Percentiles rank a stretch among this genome's conserved stretches.
Conservation (phyloP, 2,797 vertebrate species). For the Sebastolobus altivelis region DNA sequence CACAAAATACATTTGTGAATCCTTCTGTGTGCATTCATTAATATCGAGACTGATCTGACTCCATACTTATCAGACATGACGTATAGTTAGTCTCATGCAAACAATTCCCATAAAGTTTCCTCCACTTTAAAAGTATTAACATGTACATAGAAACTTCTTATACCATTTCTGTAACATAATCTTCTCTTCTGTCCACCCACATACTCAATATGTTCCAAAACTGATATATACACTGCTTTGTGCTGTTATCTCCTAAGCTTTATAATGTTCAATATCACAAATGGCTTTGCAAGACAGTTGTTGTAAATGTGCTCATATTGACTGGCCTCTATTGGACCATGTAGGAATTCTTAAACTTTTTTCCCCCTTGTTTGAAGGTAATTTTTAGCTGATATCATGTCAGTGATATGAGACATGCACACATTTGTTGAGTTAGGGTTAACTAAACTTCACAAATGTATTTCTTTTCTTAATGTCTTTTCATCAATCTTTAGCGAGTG, state of each 20-base stretch:
- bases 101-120: too few relatives aligned
- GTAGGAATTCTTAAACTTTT: too few relatives aligned
- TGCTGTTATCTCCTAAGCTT: neutral
- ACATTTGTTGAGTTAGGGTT: neutral
- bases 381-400: neutral
- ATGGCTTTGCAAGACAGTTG: neutral
- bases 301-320: too few relatives aligned
- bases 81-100: too few relatives aligned
- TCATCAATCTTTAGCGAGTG: conserved; percentile 68
- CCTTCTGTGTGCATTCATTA: too few relatives aligned
- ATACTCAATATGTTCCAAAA: neutral
- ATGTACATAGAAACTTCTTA: neutral
- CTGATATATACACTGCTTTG: neutral
- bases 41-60: too few relatives aligned
- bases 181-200: too few relatives aligned
- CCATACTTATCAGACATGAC: too few relatives aligned
- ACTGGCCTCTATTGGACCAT: neutral
- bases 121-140: too few relatives aligned
- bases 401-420: neutral
- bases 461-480: neutral
- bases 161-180: neutral
- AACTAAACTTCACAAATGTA: neutral
- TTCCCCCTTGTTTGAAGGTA: neutral
- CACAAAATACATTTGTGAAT: too few relatives aligned
- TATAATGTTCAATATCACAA: neutral